These are phyloP conservation scores for Selene dorsalis DNA, from an alignment of 2,797 vertebrate species.

Conservation along the genomic window DNA sequence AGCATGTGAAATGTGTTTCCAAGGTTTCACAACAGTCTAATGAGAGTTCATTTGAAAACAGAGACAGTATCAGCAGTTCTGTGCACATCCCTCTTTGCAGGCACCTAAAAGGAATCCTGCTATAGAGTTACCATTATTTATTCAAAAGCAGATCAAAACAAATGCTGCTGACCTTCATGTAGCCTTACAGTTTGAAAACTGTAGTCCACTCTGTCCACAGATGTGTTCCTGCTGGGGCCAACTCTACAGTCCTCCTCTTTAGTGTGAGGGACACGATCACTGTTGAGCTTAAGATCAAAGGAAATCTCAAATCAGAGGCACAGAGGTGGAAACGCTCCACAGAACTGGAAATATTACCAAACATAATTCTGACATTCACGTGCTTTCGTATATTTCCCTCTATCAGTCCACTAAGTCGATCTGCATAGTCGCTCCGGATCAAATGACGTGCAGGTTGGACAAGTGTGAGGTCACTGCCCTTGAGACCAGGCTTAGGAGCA, in stretches of 20 bases:
- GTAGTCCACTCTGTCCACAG: constrained; percentile 1
- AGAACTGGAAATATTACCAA: background rate
- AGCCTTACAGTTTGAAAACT: constrained; percentile 3
- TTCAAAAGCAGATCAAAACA: constrained; percentile 25
- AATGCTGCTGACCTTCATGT: background rate
- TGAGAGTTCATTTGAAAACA: background rate
- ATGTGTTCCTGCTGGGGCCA: background rate
- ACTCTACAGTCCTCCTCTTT: background rate
- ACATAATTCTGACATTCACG: background rate
- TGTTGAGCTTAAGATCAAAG: background rate
- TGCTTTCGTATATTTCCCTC: background rate
- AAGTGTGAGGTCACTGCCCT: constrained; percentile 35
- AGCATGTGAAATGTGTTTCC: constrained; percentile 3
- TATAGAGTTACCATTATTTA: constrained; percentile 20
- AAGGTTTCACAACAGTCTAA: background rate
- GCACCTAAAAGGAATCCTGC: constrained; percentile 3
- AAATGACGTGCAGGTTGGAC: constrained; percentile 37
- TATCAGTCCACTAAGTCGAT: constrained; percentile 2
- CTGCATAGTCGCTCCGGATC: constrained; percentile 19
- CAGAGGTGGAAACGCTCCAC: background rate
- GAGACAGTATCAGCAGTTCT: background rate
- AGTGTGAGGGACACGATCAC: background rate
- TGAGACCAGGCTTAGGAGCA: constrained; percentile 34
- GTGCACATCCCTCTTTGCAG: background rate
- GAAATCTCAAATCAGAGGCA: background rate